Conservation (phyloP, 2,888 invertebrate species). For the Alviniconcha strummeri region DNA sequence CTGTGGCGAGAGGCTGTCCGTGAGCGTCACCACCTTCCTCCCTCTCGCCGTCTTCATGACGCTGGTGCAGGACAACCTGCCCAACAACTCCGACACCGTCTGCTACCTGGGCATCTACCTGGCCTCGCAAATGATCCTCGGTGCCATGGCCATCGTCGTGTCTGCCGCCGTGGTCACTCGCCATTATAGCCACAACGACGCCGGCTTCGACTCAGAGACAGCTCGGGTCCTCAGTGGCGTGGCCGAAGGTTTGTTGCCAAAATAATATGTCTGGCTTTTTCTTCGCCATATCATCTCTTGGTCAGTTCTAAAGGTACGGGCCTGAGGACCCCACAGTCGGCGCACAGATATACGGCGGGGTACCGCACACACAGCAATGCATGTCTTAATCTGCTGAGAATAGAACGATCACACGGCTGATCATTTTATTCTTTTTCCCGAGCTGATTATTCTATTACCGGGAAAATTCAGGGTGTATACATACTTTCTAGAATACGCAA, state of each 20-base stretch:
- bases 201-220: background rate
- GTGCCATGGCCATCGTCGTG: background rate
- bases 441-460: too few relatives aligned
- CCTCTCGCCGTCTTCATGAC: slow-evolving; percentile 18
- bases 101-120: slow-evolving; percentile 21
- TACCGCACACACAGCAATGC: too few relatives aligned
- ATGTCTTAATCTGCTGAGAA: too few relatives aligned
- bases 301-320: background rate
- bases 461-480: too few relatives aligned
- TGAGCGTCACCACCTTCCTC: slow-evolving; percentile 17
- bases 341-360: background rate
- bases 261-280: too few relatives aligned
- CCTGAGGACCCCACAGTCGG: background rate
- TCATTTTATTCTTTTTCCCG: too few relatives aligned
- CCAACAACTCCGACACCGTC: slow-evolving; percentile 17
- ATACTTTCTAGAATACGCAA: too few relatives aligned
- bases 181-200: background rate
- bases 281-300: background rate
- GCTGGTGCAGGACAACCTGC: slow-evolving; percentile 12
- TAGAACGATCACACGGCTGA: too few relatives aligned
- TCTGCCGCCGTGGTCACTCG: background rate
- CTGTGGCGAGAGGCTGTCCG: slow-evolving; percentile 10
- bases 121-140: slow-evolving; percentile 1
- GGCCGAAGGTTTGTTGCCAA: background rate
- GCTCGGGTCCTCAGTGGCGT: background rate